A percentile compares a stretch with the other conserved stretches of the same genome.
Evolutionary conservation across 2,888 invertebrate species (phyloP).

Genomic region (Eustalomyia histrio): DNA sequence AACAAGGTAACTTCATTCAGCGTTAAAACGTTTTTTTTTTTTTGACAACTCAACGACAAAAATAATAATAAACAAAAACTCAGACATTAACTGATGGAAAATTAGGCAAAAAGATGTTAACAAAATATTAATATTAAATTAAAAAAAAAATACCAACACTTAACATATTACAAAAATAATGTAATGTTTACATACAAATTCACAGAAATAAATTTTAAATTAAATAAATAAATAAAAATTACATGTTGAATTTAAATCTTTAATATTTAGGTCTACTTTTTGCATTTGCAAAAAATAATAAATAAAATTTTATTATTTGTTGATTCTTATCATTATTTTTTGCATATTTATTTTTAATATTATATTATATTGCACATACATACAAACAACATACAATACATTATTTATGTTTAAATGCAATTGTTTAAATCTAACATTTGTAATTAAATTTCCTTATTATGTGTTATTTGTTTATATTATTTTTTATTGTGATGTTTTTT

Average conservation of each 20-base stretch:
- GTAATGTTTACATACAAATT: background rate
- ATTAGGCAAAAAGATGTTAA: background rate
- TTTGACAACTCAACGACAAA: constrained; percentile 30
- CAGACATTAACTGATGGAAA: constrained; percentile 6
- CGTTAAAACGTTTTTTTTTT: constrained; percentile 1
- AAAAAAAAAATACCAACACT: background rate
- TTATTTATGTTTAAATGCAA: background rate
- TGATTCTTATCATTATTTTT: background rate
- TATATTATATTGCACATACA: no score
- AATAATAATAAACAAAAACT: background rate
- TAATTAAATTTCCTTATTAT: background rate
- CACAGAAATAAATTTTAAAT: background rate
- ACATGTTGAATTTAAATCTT: constrained; percentile 3
- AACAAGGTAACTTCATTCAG: constrained; percentile 39
- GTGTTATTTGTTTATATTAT: constrained; percentile 13
- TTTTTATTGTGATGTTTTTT: background rate
- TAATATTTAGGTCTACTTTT: background rate
- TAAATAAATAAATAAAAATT: constrained; percentile 5
- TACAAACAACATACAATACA: no score
- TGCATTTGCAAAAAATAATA: background rate
- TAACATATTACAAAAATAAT: background rate
- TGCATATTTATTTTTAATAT: background rate
- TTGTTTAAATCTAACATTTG: background rate
- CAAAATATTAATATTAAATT: background rate
- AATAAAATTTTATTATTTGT: constrained; percentile 8